Evolutionary conservation across 1,140 invertebrate genomes (phyloP).

Genomic region (Mercenaria mercenaria): DNA sequence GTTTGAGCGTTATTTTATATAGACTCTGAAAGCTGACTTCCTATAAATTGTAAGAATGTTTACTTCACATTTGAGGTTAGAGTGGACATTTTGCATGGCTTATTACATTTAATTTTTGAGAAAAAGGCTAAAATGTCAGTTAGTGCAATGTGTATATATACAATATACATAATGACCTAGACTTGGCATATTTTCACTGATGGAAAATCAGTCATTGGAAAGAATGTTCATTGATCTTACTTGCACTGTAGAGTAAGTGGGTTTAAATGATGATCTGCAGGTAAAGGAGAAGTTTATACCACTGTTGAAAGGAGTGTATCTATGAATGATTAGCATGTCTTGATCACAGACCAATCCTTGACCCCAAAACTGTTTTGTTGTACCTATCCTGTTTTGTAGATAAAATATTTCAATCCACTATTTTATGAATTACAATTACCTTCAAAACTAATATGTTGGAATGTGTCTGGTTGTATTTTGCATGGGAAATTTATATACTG

Average conservation of each 20-base stretch:
- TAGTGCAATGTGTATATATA: neutral
- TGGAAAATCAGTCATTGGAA: constrained; percentile 18
- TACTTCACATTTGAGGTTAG: too few relatives aligned
- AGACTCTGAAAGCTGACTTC: too few relatives aligned
- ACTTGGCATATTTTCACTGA: constrained; percentile 26
- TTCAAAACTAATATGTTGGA: too few relatives aligned
- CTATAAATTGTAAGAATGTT: too few relatives aligned
- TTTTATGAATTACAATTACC: too few relatives aligned
- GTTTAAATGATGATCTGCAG: neutral
- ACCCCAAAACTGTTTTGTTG: neutral
- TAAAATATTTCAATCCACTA: neutral
- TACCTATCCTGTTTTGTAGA: neutral
- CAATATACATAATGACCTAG: neutral
- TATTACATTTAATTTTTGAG: too few relatives aligned
- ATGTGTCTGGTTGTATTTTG: too few relatives aligned
- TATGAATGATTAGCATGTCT: neutral
- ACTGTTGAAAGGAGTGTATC: constrained; percentile 15
- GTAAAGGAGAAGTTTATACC: neutral
- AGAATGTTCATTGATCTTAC: neutral
- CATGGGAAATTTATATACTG: neutral
- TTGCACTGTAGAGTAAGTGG: neutral
- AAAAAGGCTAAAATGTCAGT: neutral
- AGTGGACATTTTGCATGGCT: too few relatives aligned
- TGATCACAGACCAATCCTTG: neutral
- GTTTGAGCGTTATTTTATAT: too few relatives aligned